Evolutionary conservation across 2,113 vertebrate genomes (phyloP).

Genomic region (Microtus oregoni): DNA sequence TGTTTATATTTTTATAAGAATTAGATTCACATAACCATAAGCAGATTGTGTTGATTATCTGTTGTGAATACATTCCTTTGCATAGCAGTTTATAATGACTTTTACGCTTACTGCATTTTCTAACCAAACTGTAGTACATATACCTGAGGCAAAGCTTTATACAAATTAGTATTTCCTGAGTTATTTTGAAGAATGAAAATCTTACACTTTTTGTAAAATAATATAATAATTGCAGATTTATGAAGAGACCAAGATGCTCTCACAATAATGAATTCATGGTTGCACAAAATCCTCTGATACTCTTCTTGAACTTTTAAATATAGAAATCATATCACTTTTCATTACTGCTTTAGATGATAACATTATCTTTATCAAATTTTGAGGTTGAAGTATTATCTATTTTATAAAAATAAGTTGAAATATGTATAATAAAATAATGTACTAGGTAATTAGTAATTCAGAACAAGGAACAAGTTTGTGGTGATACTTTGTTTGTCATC

Average conservation of each 20-base stretch:
- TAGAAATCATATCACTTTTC: background rate
- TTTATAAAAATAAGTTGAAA: background rate
- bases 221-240: background rate
- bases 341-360: background rate
- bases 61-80: background rate
- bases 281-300: background rate
- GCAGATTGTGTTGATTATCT: background rate
- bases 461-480: background rate
- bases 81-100: background rate
- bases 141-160: background rate
- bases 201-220: background rate
- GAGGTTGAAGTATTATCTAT: background rate
- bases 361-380: constrained; percentile 2
- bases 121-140: background rate
- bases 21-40: background rate
- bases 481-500: too few species aligned
- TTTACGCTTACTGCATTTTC: background rate
- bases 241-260: background rate
- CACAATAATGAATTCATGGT: background rate
- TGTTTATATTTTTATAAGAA: background rate
- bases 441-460: background rate
- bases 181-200: background rate
- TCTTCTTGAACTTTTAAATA: background rate
- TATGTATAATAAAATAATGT: background rate
- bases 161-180: background rate